These are phyloP conservation scores for Sminthurides bifidus DNA, from an alignment of 1,140 invertebrate genomes.

Conservation along the genomic window DNA sequence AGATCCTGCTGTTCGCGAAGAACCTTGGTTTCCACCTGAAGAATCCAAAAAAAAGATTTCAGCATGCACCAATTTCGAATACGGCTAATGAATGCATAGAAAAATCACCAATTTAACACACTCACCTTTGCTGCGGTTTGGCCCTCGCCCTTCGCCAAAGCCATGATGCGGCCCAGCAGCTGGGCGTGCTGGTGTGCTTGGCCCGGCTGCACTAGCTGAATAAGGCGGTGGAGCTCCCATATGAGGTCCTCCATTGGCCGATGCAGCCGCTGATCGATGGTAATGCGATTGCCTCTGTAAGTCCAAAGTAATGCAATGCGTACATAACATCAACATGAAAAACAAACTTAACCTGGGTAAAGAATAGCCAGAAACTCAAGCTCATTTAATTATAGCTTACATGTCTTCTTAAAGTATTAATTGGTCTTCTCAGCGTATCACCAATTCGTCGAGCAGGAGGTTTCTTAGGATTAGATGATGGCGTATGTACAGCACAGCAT, in stretches of 20 bases:
- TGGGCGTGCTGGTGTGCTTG: constrained; percentile 15
- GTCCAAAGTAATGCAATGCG: not conserved
- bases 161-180: constrained; percentile 20
- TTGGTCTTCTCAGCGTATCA: constrained; percentile 74
- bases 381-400: constrained; percentile 36
- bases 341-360: constrained; percentile 20
- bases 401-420: constrained; percentile 77
- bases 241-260: constrained; percentile 17
- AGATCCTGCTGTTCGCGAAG: constrained; percentile 9
- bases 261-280: constrained; percentile 22
- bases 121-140: constrained; percentile 26
- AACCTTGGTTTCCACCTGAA: constrained; percentile 16
- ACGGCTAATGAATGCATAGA: not conserved
- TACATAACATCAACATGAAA: not conserved
- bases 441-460: constrained; percentile 70
- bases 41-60: not conserved
- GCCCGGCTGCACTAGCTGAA: constrained; percentile 18
- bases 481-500: constrained; percentile 97
- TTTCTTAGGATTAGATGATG: constrained; percentile 90
- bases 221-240: constrained; percentile 28
- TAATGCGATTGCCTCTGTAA: constrained; percentile 22
- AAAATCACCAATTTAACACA: too few species aligned
- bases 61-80: not conserved
- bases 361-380: constrained; percentile 7
- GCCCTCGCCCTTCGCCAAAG: constrained; percentile 26